phyloP scores from a whole-genome alignment of 2,113 vertebrate species.

The Albula goreensis region DNA sequence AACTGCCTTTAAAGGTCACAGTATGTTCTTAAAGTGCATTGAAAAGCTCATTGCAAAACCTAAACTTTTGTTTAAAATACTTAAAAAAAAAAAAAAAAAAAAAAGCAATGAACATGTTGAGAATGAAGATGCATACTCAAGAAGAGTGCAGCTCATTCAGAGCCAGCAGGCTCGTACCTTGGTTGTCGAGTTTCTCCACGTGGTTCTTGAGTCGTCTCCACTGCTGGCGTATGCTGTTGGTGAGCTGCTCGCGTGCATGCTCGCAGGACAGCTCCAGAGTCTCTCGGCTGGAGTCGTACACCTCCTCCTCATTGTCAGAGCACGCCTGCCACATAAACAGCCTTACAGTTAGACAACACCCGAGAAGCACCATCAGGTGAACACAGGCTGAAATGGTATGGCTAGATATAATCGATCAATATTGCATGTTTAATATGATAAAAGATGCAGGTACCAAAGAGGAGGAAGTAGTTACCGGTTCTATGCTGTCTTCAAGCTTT shows the following conservation, averaged over 20 bases:
- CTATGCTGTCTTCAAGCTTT: conserved; percentile 73
- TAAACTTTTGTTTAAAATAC: no score
- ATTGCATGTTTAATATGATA: not conserved
- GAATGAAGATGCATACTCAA: no score
- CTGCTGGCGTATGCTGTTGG: conserved; percentile 93
- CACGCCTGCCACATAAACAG: conserved; percentile 58
- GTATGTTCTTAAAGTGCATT: no score
- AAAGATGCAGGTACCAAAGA: no score
- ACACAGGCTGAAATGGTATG: no score
- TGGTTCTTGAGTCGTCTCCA: conserved; percentile 94
- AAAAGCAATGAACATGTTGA: not conserved
- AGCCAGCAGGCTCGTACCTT: conserved; percentile 69
- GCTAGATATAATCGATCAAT: no score
- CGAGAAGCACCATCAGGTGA: no score
- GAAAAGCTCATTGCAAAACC: no score
- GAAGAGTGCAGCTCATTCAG: not conserved
- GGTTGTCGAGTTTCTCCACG: conserved; percentile 87
- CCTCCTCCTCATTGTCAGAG: conserved; percentile 83
- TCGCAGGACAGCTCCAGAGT: conserved; percentile 88
- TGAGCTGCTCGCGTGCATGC: conserved; percentile 87
- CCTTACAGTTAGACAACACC: not conserved
- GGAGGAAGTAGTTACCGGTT: conserved; percentile 68
- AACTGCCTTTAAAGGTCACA: no score
- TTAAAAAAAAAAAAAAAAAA: no score
- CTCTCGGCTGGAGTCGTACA: conserved; percentile 78